A percentile compares a stretch with the other conserved stretches of the same genome.
These are phyloP conservation scores for Camponotus fellah DNA, from an alignment of 2,888 invertebrate genomes.

Conservation along the genomic window DNA sequence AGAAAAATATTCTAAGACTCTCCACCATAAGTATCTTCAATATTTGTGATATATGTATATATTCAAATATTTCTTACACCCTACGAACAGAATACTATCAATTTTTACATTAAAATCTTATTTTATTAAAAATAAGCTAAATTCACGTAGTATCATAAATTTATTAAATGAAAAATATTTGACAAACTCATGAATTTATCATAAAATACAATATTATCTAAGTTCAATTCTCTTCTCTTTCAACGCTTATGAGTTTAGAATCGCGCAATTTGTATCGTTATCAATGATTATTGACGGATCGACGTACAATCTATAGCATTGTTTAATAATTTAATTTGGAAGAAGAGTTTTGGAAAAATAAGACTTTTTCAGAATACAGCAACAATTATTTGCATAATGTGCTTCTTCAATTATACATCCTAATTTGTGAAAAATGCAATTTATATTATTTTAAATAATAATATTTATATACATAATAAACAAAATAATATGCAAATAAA, in stretches of 20 bases:
- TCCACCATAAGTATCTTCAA: background rate
- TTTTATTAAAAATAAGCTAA: too few relatives aligned
- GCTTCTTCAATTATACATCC: conserved; percentile 38
- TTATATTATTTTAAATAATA: background rate
- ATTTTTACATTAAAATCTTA: background rate
- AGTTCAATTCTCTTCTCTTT: background rate
- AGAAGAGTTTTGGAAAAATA: conserved; percentile 36
- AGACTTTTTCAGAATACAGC: conserved; percentile 18
- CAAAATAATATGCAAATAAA: background rate
- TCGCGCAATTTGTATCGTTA: conserved; percentile 16
- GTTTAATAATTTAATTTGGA: conserved; percentile 58
- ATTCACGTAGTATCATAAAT: background rate
- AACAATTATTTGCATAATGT: too few relatives aligned
- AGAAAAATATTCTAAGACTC: background rate
- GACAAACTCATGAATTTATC: background rate
- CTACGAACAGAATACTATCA: background rate
- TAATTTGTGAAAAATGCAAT: background rate
- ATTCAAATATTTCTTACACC: background rate
- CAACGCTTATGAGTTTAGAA: background rate
- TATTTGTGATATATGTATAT: background rate
- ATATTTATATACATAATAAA: background rate
- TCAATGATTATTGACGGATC: conserved; percentile 41
- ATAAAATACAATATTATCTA: background rate
- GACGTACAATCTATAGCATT: conserved; percentile 59
- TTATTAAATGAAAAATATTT: background rate